Conservation (phyloP, 2,113 vertebrate species). For the Malurus elegans region DNA sequence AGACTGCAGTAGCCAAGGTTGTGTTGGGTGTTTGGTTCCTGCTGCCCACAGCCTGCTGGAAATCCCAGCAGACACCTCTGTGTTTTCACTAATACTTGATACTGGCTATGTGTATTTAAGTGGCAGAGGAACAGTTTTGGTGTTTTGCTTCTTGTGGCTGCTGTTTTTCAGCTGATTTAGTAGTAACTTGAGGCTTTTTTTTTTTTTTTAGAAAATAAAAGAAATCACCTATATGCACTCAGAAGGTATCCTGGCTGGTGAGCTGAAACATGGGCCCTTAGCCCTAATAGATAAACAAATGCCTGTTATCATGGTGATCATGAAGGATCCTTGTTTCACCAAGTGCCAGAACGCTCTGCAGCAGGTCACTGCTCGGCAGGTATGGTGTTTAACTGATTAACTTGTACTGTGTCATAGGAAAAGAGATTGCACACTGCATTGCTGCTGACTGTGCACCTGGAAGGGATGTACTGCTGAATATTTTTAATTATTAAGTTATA, state of each 20-base stretch:
- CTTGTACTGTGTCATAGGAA: neutral
- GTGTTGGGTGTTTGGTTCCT: neutral
- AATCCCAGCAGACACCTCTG: neutral
- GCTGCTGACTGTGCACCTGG: neutral
- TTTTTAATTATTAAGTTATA: neutral
- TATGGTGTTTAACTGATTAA: slow-evolving; percentile 30
- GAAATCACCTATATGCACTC: slow-evolving; percentile 99
- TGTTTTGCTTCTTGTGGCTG: neutral
- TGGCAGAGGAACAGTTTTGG: neutral
- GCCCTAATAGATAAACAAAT: slow-evolving; percentile 92
- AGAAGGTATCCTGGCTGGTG: slow-evolving; percentile 93
- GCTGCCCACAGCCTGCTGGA: neutral
- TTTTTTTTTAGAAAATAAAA: slow-evolving; percentile 88
- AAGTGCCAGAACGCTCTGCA: slow-evolving; percentile 97
- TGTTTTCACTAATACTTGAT: neutral
- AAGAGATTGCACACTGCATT: neutral
- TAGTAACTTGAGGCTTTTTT: neutral
- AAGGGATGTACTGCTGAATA: neutral
- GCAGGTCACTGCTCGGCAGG: slow-evolving; percentile 91
- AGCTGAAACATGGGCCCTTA: slow-evolving; percentile 93
- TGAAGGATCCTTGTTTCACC: slow-evolving; percentile 90
- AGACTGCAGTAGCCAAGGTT: neutral
- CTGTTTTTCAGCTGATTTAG: neutral
- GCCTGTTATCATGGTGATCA: slow-evolving; percentile 97
- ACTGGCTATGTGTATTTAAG: neutral